Evolutionary conservation across 2,113 vertebrate species (phyloP), one percentile per base, ranked within the genome.

Genomic region (Stercorarius parasiticus): DNA sequence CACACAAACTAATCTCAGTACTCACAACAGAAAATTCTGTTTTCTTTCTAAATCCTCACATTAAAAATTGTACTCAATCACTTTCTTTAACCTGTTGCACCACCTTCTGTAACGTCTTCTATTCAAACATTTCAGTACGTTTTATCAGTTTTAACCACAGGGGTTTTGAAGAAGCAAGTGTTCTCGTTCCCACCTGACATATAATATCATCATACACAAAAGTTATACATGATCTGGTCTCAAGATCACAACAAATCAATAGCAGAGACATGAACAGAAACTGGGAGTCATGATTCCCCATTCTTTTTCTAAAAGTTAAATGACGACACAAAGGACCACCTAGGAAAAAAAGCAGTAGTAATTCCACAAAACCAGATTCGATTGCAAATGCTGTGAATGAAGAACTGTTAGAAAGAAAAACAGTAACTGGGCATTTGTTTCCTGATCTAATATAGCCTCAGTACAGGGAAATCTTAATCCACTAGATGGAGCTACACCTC

Each of bases 401-500:
- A 80, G 58, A 82, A 77, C 34, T 42, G 27, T 21, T 53, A 58
- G 36, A 77, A 77, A 95, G 29, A 67, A 92, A 90, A 88, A 13
- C 29, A 86, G 0, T n/a, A 66, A 50, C 15, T 20, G 32, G 23
- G 7, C 6, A 16, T 25, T 47, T 72, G 27, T 47, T 92, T 82
- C 52, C 80, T 64, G 12, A 77, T 3, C 8, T 11, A 42, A 38
- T 30, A 16, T 3, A 50, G 10, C 34, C 30, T 91, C 56, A 40
- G 21, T 27, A 34, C 21, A 69, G 29, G 6, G 26, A 90, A 82
- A 91, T 32, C 5, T 42, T 61, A 50, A 22, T n/a, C 95, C 97
- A 97, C 97, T 95, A 98, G 98, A 97, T 98, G 97, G 97, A 95
- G 95, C 96, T 90, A 96, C 85, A 80, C 73, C 20, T 72, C 88